Evolutionary conservation across 2,888 invertebrate species (phyloP), one percentile per base, ranked within the genome.

Genomic region (Rhorus exstirpatorius): DNA sequence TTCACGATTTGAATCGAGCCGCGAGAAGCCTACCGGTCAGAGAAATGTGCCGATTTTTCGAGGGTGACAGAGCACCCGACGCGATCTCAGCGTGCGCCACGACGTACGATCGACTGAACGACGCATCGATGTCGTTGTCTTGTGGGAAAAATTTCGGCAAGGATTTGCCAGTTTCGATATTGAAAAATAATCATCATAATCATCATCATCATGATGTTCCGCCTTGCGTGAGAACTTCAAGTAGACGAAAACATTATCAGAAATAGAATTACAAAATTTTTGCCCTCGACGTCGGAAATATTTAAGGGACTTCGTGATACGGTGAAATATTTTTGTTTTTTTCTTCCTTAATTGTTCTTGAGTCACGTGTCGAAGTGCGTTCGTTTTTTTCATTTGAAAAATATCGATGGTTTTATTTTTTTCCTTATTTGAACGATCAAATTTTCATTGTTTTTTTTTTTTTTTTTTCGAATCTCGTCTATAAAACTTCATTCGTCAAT

Each of bases 41-140:
- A 76, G 96, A 96, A 89, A 94, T 96, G 93, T 95, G 96, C 86
- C 95, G 96, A 91, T 95, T 96, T 93, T 96, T 96, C 92, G 96
- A 96, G 89, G 95, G 95, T 51, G 94, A 94, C 0, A 44, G 82
- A 6, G 85, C 86, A 26, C 76, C 83, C 8, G 85, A 88, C 1
- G 8, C 74, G 2, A 79, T 7, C 0, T 6, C 53, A 0, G n/a
- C 44, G 4, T 38, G 41, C 8, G 41, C 19, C 1, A 1, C 55
- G n/a, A 38, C 24, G 0, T 8, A 8, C 8, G 19, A 24, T 0
- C 46, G 46, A 51, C 35, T 46, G 1, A 44, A 46, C 38, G 75
- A 71, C n/a, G n/a, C n/a, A 31, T 72, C 65, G 8, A 84, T 86
- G 0, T 79, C 86, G 0, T 53, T 80, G 3, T 81, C 84, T 0